A percentile compares a stretch with the other conserved stretches of the same genome.
Conservation (phyloP, 1,140 invertebrate species). For the Ditylenchus dipsaci region DNA sequence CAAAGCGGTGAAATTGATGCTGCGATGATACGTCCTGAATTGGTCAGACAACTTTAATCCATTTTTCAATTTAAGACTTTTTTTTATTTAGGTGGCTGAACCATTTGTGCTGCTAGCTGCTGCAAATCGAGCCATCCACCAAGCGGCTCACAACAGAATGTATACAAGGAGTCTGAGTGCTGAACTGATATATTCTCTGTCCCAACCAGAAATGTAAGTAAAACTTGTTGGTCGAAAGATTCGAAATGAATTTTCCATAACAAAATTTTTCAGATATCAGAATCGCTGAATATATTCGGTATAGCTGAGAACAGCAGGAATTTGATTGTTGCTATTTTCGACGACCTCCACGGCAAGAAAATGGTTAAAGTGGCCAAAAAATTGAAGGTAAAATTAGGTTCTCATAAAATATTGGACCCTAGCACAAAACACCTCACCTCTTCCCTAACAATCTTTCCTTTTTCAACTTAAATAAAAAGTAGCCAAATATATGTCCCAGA, state of each 20-base stretch:
- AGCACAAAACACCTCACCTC: too few relatives aligned
- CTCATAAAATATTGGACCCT: too few relatives aligned
- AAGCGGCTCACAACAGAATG: constrained; percentile 53
- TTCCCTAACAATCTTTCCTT: too few relatives aligned
- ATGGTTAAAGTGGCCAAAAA: constrained; percentile 44
- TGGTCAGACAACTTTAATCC: constrained; percentile 44
- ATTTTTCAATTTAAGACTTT: neutral
- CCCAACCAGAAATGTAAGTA: constrained; percentile 51
- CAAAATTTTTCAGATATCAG: constrained; percentile 38
- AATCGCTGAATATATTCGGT: constrained; percentile 48
- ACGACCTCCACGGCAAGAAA: constrained; percentile 43
- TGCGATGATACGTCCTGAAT: constrained; percentile 50
- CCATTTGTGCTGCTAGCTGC: constrained; percentile 53
- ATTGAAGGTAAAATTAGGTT: constrained; percentile 16
- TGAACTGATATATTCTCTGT: constrained; percentile 51
- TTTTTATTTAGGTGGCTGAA: constrained; percentile 48
- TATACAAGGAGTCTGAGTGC: constrained; percentile 47
- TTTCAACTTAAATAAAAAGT: too few relatives aligned
- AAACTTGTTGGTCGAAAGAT: constrained; percentile 10
- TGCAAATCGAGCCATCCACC: constrained; percentile 52
- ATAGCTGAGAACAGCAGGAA: constrained; percentile 38
- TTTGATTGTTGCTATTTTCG: constrained; percentile 45
- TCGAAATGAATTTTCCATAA: neutral
- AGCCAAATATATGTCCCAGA: too few relatives aligned
- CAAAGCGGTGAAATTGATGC: constrained; percentile 49